phyloP scores from a whole-genome alignment of 2,888 invertebrate genomes.

The Dinocampus coccinellae region DNA sequence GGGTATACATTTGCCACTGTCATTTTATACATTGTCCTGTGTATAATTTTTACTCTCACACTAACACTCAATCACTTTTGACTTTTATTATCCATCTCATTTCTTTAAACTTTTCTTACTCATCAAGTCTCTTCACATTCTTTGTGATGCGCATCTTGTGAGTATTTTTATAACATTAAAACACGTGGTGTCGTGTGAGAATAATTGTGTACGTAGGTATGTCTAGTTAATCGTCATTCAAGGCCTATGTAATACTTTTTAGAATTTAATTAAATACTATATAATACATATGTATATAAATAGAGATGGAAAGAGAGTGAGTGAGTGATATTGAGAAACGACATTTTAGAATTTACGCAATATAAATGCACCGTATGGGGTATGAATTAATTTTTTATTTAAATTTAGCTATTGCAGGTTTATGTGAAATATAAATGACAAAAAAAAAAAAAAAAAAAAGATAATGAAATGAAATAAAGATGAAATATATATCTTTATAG shows the following conservation, averaged over 20 bases:
- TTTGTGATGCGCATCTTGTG: background rate
- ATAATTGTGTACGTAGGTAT: background rate
- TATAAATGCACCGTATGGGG: background rate
- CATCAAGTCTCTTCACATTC: background rate
- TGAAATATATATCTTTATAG: too few relatives aligned
- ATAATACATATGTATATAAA: too few relatives aligned
- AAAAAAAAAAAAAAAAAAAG: too few relatives aligned
- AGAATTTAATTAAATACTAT: background rate
- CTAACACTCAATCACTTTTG: background rate
- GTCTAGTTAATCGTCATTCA: background rate
- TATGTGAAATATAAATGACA: too few relatives aligned
- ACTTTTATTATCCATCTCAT: background rate
- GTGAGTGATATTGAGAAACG: background rate
- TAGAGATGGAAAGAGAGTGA: too few relatives aligned
- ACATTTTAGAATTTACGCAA: background rate
- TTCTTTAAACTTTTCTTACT: background rate
- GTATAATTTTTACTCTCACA: background rate
- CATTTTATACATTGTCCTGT: background rate
- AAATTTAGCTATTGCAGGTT: background rate
- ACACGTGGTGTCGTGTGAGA: background rate
- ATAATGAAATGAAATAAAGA: too few relatives aligned
- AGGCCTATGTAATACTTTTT: background rate
- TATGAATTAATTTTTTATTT: background rate
- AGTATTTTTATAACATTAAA: constrained; percentile 1
- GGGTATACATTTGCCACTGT: background rate